Conservation (phyloP, 2,888 invertebrate genomes). For the Calameuta idolon region DNA sequence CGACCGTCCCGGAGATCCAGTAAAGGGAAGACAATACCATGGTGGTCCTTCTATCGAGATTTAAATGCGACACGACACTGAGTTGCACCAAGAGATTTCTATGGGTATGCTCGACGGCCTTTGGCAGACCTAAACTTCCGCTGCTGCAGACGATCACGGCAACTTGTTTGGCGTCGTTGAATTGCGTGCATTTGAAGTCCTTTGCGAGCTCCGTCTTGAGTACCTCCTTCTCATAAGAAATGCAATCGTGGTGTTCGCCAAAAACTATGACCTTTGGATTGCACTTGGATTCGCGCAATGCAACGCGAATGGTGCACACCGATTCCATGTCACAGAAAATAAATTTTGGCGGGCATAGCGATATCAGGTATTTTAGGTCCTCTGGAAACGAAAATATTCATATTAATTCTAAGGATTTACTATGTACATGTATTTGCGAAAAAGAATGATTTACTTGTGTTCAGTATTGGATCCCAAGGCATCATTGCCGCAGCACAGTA, state of each 20-base stretch:
- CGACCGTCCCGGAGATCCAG: constrained; percentile 53
- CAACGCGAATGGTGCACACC: not conserved
- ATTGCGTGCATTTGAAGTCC: constrained; percentile 11
- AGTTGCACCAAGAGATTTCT: constrained; percentile 30
- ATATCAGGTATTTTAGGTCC: not conserved
- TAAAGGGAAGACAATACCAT: constrained; percentile 34
- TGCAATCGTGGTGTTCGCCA: not conserved
- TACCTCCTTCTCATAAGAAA: constrained; percentile 1
- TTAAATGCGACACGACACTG: not conserved
- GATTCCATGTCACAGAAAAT: constrained; percentile 1
- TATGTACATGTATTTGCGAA: not conserved
- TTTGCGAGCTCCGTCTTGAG: not conserved
- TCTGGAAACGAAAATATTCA: not conserved
- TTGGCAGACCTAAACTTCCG: constrained; percentile 57
- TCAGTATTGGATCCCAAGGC: constrained; percentile 7
- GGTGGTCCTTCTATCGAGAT: constrained; percentile 1
- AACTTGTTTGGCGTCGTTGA: constrained; percentile 30
- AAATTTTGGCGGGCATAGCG: not conserved
- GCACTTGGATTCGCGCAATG: not conserved
- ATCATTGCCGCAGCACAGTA: not conserved
- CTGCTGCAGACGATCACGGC: constrained; percentile 54
- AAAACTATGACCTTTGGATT: constrained; percentile 3
- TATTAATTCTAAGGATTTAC: not conserved
- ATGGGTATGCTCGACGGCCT: constrained; percentile 51
- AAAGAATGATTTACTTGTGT: constrained; percentile 1